Evolutionary conservation across 2,888 invertebrate genomes (phyloP), one percentile per base, ranked within the genome.

Genomic region (Andrena marginata): DNA sequence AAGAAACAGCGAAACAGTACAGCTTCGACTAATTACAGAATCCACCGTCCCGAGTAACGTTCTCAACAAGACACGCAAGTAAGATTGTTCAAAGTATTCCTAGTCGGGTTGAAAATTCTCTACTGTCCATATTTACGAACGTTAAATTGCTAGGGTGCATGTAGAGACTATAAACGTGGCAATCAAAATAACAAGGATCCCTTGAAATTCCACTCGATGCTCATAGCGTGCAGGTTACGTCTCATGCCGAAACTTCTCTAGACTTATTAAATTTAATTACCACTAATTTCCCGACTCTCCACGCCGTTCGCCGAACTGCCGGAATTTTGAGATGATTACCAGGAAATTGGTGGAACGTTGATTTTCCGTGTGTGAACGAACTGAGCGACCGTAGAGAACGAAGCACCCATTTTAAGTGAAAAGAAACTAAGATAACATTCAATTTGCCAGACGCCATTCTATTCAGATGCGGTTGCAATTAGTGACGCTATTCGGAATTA

Each of bases 191-290:
- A 81, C 69, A 78, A 69, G 35, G 26, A 8, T 13, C 7, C n/a
- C 13, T 10, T 8, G 72, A 68, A 77, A 73, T 78, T 81, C 68
- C 56, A 16, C 13, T 33, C 13, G 10, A 56, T 23, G 42, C 16
- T 63, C 20, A 48, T 51, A 68, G 20, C 23, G 48, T 62, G 23
- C 62, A 54, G 35, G 63, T 65, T 69, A 56, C 75, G 26, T 68
- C 59, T 48, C 69, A n/a, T 48, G 35, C 35, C 51, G 80, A 65
- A 84, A 77, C 73, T 77, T 84, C 72, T 42, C 35, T 16, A 5
- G 79, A 79, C 84, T 84, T 84, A 79, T 84, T 79, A 84, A 84
- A 84, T 76, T 64, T 70, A 80, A 84, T 84, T 80, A 80, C 73
- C 76, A 20, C 72, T 54, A 84, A 84, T 80, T 84, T 65, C 62